Evolutionary conservation across 37 sponge, comb jelly and placozoan species (phyloP).

Genomic region (Ephydatia muelleri): DNA sequence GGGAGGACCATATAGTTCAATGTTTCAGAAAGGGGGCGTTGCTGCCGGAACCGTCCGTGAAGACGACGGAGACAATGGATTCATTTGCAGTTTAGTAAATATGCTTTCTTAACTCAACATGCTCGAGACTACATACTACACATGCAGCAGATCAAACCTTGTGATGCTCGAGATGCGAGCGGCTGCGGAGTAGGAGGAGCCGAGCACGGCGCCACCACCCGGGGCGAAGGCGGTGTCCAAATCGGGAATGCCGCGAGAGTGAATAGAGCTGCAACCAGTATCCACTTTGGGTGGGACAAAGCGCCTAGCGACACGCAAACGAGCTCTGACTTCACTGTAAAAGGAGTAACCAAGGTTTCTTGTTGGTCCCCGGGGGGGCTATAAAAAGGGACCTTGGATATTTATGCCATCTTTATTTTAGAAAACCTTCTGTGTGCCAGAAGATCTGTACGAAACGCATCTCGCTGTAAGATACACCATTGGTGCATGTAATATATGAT

Average conservation of each 20-base stretch:
- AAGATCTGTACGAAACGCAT: conserved; percentile 38
- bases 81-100: no score
- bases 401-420: not conserved
- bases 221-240: no score
- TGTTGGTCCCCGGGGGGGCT: not conserved
- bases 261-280: conserved; percentile 26
- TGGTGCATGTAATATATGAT: not conserved
- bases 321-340: conserved; percentile 39
- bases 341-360: conserved; percentile 20
- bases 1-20: conserved; percentile 31
- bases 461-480: conserved; percentile 35
- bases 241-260: no score
- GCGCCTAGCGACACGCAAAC: conserved; percentile 6
- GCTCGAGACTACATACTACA: no score
- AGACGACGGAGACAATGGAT: not conserved
- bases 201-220: no score
- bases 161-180: no score
- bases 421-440: conserved; percentile 18
- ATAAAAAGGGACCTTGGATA: not conserved
- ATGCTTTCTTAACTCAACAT: no score
- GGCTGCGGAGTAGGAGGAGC: no score
- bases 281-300: conserved; percentile 30
- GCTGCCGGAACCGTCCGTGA: not conserved
- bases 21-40: conserved; percentile 19
- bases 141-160: no score